Evolutionary conservation across 1,140 invertebrate genomes (phyloP).

Genomic region (Pogonomyrmex barbatus): DNA sequence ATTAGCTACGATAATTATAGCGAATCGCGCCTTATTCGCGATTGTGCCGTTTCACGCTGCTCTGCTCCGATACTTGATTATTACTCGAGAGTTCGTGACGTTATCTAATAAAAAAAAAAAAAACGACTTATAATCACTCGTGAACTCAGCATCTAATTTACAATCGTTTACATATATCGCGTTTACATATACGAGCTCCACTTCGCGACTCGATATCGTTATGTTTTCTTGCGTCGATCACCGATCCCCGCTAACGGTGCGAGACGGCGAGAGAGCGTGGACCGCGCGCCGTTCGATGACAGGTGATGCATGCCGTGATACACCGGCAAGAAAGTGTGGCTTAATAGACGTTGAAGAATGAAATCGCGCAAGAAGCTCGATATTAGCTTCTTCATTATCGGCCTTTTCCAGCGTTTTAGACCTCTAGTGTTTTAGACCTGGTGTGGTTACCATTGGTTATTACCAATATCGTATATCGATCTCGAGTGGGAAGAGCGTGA

Average conservation of each 20-base stretch:
- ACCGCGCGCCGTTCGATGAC: constrained; percentile 52
- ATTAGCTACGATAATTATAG: constrained; percentile 44
- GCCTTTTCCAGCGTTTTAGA: constrained; percentile 6
- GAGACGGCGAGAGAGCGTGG: background rate
- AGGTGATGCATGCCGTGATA: constrained; percentile 54
- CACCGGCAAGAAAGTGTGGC: constrained; percentile 47
- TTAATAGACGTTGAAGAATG: constrained; percentile 55
- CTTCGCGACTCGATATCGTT: constrained; percentile 15
- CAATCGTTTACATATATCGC: constrained; percentile 54
- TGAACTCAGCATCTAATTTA: constrained; percentile 17
- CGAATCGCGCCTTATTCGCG: constrained; percentile 17
- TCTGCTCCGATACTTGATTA: background rate
- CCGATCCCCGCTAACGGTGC: constrained; percentile 11
- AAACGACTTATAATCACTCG: background rate
- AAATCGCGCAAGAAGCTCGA: constrained; percentile 39
- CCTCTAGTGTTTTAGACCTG: too few species aligned
- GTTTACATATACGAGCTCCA: background rate
- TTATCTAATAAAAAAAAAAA: background rate
- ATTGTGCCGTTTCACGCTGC: background rate
- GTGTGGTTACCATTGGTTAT: background rate
- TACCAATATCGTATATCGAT: background rate
- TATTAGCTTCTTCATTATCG: constrained; percentile 48
- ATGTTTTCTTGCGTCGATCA: constrained; percentile 43
- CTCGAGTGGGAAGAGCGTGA: background rate
- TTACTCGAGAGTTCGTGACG: background rate